Percentiles rank a stretch among this genome's conserved stretches.
These are phyloP conservation scores for Galerucella calmariensis DNA, from an alignment of 2,888 invertebrate genomes.

Conservation along the genomic window DNA sequence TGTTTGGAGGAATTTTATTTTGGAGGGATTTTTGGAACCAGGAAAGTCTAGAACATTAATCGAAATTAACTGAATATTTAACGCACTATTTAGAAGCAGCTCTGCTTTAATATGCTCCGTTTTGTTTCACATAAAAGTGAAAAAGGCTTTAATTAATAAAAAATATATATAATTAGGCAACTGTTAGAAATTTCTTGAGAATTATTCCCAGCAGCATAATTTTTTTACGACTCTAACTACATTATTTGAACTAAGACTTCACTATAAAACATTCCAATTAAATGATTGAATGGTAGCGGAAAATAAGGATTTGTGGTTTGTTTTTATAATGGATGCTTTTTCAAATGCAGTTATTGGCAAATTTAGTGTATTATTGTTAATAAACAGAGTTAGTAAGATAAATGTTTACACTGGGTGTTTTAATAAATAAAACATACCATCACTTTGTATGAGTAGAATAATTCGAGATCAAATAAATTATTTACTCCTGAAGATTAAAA, in stretches of 20 bases:
- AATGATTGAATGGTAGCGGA: neutral
- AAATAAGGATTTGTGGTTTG: neutral
- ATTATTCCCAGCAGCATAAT: neutral
- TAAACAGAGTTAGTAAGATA: neutral
- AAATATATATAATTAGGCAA: neutral
- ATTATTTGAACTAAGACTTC: neutral
- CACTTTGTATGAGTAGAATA: neutral
- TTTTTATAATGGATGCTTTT: neutral
- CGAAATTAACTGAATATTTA: too few species aligned
- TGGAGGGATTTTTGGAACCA: too few species aligned
- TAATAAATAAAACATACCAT: neutral
- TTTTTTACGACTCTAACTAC: neutral
- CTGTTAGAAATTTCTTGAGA: neutral
- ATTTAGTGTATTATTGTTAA: slow-evolving; percentile 7
- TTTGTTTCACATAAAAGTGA: too few species aligned
- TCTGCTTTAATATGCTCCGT: too few species aligned
- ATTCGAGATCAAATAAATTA: neutral
- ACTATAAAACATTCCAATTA: neutral
- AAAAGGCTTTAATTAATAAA: neutral
- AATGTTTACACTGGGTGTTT: slow-evolving; percentile 14
- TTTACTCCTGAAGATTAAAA: neutral
- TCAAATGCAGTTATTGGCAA: slow-evolving; percentile 9
- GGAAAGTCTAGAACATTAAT: too few species aligned
- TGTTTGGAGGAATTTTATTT: too few species aligned
- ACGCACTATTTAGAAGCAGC: too few species aligned